These are phyloP conservation scores for Nycticorax nycticorax DNA, from an alignment of 2,113 vertebrate species.

Conservation along the genomic window DNA sequence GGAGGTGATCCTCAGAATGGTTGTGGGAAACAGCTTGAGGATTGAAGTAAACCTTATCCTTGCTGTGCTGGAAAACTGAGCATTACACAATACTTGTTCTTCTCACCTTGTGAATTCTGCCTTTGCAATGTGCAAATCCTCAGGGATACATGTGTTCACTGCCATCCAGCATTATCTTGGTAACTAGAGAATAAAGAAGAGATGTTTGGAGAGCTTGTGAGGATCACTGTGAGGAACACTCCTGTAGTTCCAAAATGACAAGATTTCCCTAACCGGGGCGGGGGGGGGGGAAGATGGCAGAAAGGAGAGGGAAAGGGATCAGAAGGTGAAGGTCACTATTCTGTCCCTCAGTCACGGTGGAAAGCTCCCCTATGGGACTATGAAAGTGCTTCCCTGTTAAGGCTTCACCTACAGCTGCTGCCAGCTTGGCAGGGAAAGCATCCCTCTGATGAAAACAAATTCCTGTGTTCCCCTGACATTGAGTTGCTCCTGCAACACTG, in stretches of 20 bases:
- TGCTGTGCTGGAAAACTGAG: not conserved
- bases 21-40: not conserved
- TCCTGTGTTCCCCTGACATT: not conserved
- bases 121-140: not conserved
- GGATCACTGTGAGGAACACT: not conserved
- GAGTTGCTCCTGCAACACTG: not conserved
- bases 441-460: constrained; percentile 4
- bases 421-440: constrained; percentile 35
- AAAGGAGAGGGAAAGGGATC: not conserved
- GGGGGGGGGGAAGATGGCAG: not conserved
- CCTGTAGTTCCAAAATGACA: not conserved
- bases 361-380: not conserved
- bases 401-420: not conserved
- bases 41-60: not conserved
- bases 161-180: not conserved
- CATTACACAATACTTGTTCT: constrained; percentile 12
- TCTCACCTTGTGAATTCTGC: constrained; percentile 24
- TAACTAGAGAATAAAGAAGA: not conserved
- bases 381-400: constrained; percentile 6
- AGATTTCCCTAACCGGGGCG: not conserved
- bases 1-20: not conserved
- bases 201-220: not conserved
- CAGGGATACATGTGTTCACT: not conserved
- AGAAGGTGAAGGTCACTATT: not conserved
- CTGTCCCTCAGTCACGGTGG: not conserved